Base-by-base conservation (phyloP, 1,140 invertebrate species). In the Drosophila elegans region DNA sequence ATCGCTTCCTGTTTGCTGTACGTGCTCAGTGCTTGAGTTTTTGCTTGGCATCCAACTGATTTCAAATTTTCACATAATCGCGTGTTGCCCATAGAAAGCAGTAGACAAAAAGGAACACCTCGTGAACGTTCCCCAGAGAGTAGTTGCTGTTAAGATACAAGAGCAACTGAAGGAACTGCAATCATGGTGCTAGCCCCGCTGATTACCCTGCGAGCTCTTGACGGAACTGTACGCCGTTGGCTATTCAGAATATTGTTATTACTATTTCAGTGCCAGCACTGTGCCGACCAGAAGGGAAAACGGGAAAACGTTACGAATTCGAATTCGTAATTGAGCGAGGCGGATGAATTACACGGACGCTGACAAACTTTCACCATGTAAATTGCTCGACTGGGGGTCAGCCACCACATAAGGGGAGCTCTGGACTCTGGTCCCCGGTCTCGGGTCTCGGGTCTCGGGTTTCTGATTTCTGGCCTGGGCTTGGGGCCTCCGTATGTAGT, bases 311-410 rank as follows among this genome's bases (percentile, higher is more conserved):
- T 82, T 82, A 82, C 74, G 62, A 74, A 21, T 21, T 21, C 16
- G 16, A 61, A 83, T 78, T 55, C 55, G 46, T 68, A 88, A 82
- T 85, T 88, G 61, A 76, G 73, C 73, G 36, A 67, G 66, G 34
- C 78, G 73, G 83, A 85, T 85, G 64, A 82, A 78, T 85, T 78
- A 88, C 82, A 82, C 68, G 52, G 46, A 36, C 69, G 74, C 51
- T 78, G 80, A 62, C 64, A 71, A 83, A 84, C 76, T 84, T 88
- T 75, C 69, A 74, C 61, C 69, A 82, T 82, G 67, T 78, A 59
- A 82, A 88, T 82, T 75, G 39, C 59, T 49, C 45, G 12, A 57
- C 59, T 80, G 78, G 67, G 60, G 59, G 62, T 74, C 53, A 80
- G 62, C 39, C 64, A 55, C 62, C 38, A 82, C 54, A 67, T 56